Evolutionary conservation across 2,888 invertebrate genomes (phyloP), one percentile per base, ranked within the genome.

Genomic region (Unio delphinus): DNA sequence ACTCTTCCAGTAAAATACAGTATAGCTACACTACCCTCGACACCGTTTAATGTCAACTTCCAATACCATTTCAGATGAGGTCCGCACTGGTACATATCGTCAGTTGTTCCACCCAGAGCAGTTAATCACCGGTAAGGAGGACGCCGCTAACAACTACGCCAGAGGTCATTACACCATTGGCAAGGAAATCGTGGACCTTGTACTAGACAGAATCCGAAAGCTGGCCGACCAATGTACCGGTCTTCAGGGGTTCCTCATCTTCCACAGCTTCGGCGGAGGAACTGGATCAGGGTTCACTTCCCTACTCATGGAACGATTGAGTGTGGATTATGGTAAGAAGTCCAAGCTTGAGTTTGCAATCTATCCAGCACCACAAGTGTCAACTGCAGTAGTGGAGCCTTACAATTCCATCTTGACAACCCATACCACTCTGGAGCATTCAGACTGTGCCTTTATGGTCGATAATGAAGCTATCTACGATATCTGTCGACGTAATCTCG

Each of bases 101-200:
- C 96, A 96, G 91, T 93, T 98, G 87, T 98, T 97, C 93, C 97
- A 98, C 91, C 98, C 97, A 77, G 97, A 98, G 92, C 97, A 98
- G 91, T 92, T 97, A 90, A 96, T 97, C 91, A 96, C 96, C 84
- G 97, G 97, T 84, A 98, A 98, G 91, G 97, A 97, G 91, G 97
- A 97, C 89, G 97, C 98, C 64, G 98, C 98, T 83, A 98, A 98
- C 92, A 98, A 98, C 92, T 98, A 98, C 83, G 98, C 98, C 74
- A 94, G 98, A 87, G 98, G 98, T 75, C 98, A 98, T 92, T 98
- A 98, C 93, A 98, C 97, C 81, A 96, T 98, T 88, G 98, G 97
- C 2, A 91, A 92, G 65, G 95, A 95, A 89, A 93, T 95, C 90
- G 91, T 95, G n/a, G 94, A 94, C 78, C 82, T 94, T 4, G 93